Conservation (phyloP, 2,888 invertebrate species). For the Acholoe squamosa region DNA sequence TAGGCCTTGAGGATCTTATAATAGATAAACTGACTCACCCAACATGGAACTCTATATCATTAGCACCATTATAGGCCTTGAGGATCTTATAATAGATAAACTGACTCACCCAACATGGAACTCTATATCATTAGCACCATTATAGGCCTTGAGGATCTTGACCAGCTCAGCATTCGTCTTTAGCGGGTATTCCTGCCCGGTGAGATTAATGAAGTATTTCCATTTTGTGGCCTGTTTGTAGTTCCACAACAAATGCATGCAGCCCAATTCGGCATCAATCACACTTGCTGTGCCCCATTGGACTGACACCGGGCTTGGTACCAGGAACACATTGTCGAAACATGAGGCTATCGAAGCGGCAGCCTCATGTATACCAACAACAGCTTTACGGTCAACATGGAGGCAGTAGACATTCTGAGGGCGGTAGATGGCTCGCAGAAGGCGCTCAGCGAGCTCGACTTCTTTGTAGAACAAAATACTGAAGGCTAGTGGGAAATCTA, state of each 20-base stretch:
- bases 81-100: conserved; percentile 27
- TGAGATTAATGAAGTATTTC: conserved; percentile 65
- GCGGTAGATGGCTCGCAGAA: conserved; percentile 49
- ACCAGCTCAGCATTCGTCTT: conserved; percentile 64
- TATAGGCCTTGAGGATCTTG: conserved; percentile 62
- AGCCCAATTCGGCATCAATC: neutral
- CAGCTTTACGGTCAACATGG: conserved; percentile 37
- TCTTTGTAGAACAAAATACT: conserved; percentile 4
- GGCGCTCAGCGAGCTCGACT: conserved; percentile 28
- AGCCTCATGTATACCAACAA: neutral
- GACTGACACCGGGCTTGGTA: conserved; percentile 34
- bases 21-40: neutral
- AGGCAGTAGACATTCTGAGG: conserved; percentile 54
- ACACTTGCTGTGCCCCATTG: conserved; percentile 17
- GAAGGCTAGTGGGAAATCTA: neutral
- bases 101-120: conserved; percentile 16
- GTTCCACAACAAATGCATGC: conserved; percentile 6
- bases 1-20: conserved; percentile 61
- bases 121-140: conserved; percentile 60
- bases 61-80: conserved; percentile 63
- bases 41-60: conserved; percentile 40
- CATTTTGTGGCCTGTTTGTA: conserved; percentile 19
- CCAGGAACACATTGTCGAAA: conserved; percentile 38
- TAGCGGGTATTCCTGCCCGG: conserved; percentile 64
- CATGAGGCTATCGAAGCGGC: neutral